Percentiles rank a stretch among this genome's conserved stretches.
Conservation (phyloP, 2,797 vertebrate genomes). For the Menidia menidia region DNA sequence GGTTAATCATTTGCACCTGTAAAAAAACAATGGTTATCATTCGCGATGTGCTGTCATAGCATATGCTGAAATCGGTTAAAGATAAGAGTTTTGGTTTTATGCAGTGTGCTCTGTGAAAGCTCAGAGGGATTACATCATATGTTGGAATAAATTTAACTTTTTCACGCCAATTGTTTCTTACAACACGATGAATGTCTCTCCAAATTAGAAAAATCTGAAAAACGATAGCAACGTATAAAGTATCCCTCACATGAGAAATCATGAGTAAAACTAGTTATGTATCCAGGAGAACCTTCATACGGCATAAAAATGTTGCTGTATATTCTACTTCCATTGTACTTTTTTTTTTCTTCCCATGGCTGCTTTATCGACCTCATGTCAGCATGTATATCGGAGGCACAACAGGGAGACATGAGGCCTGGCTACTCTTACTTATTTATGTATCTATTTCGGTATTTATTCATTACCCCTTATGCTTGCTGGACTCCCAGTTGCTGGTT, state of each 20-base stretch:
- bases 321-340: slow-evolving; percentile 61
- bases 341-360: slow-evolving; percentile 48
- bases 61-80: slow-evolving; percentile 8
- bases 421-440: slow-evolving; percentile 79
- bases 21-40: slow-evolving; percentile 29
- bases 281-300: slow-evolving; percentile 31
- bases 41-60: not conserved
- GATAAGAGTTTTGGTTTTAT: slow-evolving; percentile 13
- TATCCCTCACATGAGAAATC: slow-evolving; percentile 21
- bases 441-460: slow-evolving; percentile 81
- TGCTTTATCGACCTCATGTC: slow-evolving; percentile 73
- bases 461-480: slow-evolving; percentile 66
- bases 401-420: slow-evolving; percentile 62
- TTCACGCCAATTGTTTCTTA: not conserved
- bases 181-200: slow-evolving; percentile 6
- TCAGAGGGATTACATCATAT: slow-evolving; percentile 3
- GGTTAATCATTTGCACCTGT: slow-evolving; percentile 39
- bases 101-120: slow-evolving; percentile 6
- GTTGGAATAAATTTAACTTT: not conserved
- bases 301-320: slow-evolving; percentile 43
- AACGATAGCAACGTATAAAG: not conserved
- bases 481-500: slow-evolving; percentile 55
- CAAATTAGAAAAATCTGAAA: slow-evolving; percentile 2
- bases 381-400: slow-evolving; percentile 59
- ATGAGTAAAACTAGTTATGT: slow-evolving; percentile 17